Percentiles rank a stretch among this genome's conserved stretches.
Conservation (phyloP, 2,113 vertebrate species). For the Ifrita kowaldi region DNA sequence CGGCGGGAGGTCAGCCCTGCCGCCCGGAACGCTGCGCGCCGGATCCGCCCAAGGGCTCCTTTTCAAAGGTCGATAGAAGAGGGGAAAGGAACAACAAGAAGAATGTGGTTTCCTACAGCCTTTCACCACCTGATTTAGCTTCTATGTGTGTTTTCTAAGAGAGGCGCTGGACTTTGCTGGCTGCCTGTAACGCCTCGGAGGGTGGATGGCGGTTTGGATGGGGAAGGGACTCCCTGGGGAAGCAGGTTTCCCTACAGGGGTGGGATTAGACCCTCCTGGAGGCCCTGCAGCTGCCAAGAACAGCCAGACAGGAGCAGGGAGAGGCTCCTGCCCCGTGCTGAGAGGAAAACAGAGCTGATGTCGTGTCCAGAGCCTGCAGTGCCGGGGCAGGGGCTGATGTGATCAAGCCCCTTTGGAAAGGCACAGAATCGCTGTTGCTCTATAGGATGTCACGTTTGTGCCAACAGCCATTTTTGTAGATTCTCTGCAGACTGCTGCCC, state of each 20-base stretch:
- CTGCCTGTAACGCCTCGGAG: background rate
- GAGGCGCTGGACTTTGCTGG: background rate
- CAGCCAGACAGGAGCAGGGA: background rate
- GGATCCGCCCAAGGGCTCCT: background rate
- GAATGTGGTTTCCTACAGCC: background rate
- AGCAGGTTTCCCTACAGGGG: background rate
- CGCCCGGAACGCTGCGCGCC: accelerated
- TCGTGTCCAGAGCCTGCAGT: background rate
- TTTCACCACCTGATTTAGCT: background rate
- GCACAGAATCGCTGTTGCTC: background rate
- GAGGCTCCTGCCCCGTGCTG: background rate
- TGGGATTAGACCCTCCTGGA: background rate
- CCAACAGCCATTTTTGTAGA: constrained; percentile 25
- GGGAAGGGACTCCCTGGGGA: background rate
- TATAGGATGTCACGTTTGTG: background rate
- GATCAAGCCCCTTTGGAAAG: background rate
- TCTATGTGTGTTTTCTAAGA: background rate
- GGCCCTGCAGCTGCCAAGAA: background rate
- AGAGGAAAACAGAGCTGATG: background rate
- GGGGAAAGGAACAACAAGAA: background rate
- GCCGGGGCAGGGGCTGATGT: background rate
- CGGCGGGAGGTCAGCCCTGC: background rate
- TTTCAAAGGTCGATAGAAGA: background rate
- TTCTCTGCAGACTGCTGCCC: background rate
- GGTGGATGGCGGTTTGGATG: background rate